phyloP scores from a whole-genome alignment of 2,888 invertebrate genomes.

The Tetranychus truncatus region DNA sequence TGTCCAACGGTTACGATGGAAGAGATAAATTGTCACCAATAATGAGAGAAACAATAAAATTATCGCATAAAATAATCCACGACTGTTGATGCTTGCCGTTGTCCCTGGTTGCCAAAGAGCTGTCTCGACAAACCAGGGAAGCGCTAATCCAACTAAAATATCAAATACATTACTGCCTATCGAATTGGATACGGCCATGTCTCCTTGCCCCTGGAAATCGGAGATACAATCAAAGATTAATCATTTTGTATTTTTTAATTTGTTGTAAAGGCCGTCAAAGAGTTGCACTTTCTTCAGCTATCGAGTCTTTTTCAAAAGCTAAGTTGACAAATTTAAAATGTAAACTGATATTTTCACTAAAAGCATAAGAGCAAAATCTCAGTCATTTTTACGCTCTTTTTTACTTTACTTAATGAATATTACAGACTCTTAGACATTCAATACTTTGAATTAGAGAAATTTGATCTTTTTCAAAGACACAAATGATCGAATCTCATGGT shows the following conservation, averaged over 20 bases:
- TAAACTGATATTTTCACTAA: too few species aligned
- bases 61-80: constrained; percentile 34
- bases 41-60: constrained; percentile 34
- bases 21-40: constrained; percentile 28
- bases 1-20: constrained; percentile 21
- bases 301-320: too few species aligned
- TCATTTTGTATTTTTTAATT: neutral
- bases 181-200: constrained; percentile 36
- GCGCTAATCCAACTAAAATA: constrained; percentile 33
- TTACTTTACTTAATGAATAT: neutral
- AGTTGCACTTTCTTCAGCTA: neutral
- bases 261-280: neutral
- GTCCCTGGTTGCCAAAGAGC: constrained; percentile 27
- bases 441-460: neutral
- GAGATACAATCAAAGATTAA: neutral
- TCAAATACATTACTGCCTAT: constrained; percentile 36
- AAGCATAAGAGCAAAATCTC: too few species aligned
- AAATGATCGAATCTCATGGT: too few species aligned
- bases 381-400: neutral
- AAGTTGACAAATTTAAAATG: too few species aligned
- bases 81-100: constrained; percentile 31
- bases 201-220: constrained; percentile 28
- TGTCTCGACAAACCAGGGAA: constrained; percentile 35
- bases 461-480: too few species aligned
- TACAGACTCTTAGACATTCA: neutral